Conservation (phyloP, 2,797 vertebrate genomes). For the Phataginus tetradactyla region DNA sequence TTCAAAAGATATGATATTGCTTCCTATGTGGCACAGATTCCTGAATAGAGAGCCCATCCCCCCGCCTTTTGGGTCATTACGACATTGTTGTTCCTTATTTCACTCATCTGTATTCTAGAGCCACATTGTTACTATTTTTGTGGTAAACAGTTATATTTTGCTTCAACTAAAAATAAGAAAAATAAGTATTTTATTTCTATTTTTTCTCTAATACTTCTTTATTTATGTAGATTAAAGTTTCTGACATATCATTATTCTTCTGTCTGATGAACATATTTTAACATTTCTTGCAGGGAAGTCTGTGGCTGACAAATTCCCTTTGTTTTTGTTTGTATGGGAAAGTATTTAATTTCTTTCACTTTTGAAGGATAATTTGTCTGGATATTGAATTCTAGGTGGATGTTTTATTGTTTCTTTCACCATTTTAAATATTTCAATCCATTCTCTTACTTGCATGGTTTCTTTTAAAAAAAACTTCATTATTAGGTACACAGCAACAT, state of each 20-base stretch:
- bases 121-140: not conserved
- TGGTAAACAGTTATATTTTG: not conserved
- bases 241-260: not conserved
- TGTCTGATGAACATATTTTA: not conserved
- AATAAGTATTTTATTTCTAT: not conserved
- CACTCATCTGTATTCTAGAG: not conserved
- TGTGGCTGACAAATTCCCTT: not conserved
- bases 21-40: not conserved
- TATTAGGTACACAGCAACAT: not conserved
- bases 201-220: not conserved
- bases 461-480: not conserved
- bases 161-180: not conserved
- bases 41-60: not conserved
- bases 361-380: not conserved
- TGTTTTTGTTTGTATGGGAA: not conserved
- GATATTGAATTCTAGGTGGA: not conserved
- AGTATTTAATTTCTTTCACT: not conserved
- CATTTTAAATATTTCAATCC: not conserved
- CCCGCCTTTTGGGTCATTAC: no score
- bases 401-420: not conserved
- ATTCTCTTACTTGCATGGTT: not conserved
- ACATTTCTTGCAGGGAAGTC: not conserved
- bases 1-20: not conserved
- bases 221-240: not conserved
- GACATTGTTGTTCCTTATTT: not conserved